These are phyloP conservation scores for Lepus americanus DNA, from an alignment of 2,113 vertebrate genomes.

Conservation along the genomic window DNA sequence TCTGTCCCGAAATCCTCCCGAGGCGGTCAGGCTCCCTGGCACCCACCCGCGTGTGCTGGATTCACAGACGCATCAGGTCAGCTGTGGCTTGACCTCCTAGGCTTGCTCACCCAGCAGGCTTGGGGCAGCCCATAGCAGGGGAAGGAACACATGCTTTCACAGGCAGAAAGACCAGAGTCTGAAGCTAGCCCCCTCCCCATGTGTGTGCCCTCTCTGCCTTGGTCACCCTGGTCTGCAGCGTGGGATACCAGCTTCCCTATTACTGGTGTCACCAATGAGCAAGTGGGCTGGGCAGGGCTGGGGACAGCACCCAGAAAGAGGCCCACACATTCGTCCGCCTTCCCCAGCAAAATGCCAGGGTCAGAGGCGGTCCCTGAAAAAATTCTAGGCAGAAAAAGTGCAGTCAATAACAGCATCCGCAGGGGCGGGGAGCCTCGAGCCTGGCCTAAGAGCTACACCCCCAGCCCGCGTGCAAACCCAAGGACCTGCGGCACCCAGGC, in stretches of 20 bases:
- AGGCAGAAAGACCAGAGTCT: not conserved
- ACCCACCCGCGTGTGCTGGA: not conserved
- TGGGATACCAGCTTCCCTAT: not conserved
- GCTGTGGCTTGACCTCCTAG: not conserved
- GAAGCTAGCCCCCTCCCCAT: too few species aligned
- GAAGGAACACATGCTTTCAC: too few species aligned
- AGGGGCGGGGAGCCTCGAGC: not conserved
- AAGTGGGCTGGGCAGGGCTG: too few species aligned
- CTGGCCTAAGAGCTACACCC: not conserved
- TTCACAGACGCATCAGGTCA: not conserved
- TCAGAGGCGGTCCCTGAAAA: not conserved
- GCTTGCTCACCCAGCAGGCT: not conserved
- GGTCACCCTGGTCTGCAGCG: too few species aligned
- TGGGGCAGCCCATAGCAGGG: not conserved
- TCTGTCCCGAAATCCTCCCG: not conserved
- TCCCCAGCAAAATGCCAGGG: not conserved
- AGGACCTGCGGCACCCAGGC: not conserved
- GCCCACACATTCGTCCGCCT: not conserved
- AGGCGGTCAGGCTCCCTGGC: not conserved
- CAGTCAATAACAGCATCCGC: fast-evolving
- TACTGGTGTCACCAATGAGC: not conserved
- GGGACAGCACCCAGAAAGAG: not conserved
- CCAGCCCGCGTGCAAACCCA: not conserved
- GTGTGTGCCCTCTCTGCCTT: not conserved
- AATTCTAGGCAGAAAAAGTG: not conserved